phyloP scores from a whole-genome alignment of 2,888 invertebrate genomes.

The Ypsolopha sequella region DNA sequence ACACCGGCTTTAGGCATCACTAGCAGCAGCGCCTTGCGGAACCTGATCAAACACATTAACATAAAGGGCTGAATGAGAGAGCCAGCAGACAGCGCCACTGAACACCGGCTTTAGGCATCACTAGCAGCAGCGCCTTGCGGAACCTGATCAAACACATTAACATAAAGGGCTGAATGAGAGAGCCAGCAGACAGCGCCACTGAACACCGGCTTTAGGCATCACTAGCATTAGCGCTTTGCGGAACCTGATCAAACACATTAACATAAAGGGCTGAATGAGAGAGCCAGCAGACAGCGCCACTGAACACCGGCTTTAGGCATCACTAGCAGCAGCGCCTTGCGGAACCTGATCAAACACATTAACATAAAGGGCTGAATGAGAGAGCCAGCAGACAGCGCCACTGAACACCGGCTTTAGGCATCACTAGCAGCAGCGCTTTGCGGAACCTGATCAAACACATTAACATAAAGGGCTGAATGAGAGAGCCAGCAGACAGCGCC shows the following conservation, averaged over 20 bases:
- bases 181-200: conserved; percentile 47
- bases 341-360: no score
- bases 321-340: conserved; percentile 45
- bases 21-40: conserved; percentile 45
- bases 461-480: conserved; percentile 65
- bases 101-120: conserved; percentile 50
- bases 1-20: conserved; percentile 50
- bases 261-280: conserved; percentile 65
- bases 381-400: conserved; percentile 52
- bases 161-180: conserved; percentile 64
- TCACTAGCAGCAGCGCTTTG: conserved; percentile 45
- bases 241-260: no score
- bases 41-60: no score
- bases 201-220: conserved; percentile 47
- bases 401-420: conserved; percentile 47
- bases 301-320: conserved; percentile 49
- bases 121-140: conserved; percentile 42
- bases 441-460: conserved; percentile 38
- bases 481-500: conserved; percentile 48
- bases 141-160: no score
- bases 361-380: conserved; percentile 62
- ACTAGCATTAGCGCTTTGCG: conserved; percentile 48
- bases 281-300: conserved; percentile 47
- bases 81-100: conserved; percentile 49
- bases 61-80: conserved; percentile 62